Conservation (phyloP, 2,888 invertebrate genomes). For the Hylaea fasciaria region DNA sequence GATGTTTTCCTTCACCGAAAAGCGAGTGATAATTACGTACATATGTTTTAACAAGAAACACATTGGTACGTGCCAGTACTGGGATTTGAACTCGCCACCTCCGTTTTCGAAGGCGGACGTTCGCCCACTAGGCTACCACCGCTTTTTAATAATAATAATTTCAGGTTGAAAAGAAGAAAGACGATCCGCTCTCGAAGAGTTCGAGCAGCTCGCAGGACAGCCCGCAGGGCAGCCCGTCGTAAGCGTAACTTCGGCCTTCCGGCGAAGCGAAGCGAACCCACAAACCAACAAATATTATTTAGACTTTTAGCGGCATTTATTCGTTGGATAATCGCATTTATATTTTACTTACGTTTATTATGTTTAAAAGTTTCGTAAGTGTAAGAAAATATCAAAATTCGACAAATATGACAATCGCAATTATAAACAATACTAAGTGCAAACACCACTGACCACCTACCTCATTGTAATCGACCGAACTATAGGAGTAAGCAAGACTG, state of each 20-base stretch:
- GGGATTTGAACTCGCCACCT: too few relatives aligned
- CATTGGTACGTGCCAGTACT: too few relatives aligned
- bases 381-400: conserved; percentile 9
- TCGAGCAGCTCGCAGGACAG: conserved; percentile 73
- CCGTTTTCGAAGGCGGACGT: too few relatives aligned
- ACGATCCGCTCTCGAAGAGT: conserved; percentile 68
- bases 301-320: conserved; percentile 40
- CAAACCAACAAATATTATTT: conserved; percentile 14
- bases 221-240: conserved; percentile 66
- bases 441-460: conserved; percentile 64
- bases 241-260: conserved; percentile 53
- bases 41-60: too few relatives aligned
- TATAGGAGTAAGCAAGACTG: conserved; percentile 75
- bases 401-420: conserved; percentile 1
- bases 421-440: conserved; percentile 29
- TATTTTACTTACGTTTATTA: conserved; percentile 13
- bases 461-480: conserved; percentile 64
- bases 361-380: conserved; percentile 9
- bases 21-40: too few relatives aligned
- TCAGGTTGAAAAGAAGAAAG: conserved; percentile 76
- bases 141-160: too few relatives aligned
- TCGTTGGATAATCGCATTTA: conserved; percentile 37
- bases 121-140: too few relatives aligned
- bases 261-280: conserved; percentile 23
- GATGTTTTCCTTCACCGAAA: too few relatives aligned